phyloP scores from a whole-genome alignment of 1,140 invertebrate genomes.

The Aporrectodea caliginosa region DNA sequence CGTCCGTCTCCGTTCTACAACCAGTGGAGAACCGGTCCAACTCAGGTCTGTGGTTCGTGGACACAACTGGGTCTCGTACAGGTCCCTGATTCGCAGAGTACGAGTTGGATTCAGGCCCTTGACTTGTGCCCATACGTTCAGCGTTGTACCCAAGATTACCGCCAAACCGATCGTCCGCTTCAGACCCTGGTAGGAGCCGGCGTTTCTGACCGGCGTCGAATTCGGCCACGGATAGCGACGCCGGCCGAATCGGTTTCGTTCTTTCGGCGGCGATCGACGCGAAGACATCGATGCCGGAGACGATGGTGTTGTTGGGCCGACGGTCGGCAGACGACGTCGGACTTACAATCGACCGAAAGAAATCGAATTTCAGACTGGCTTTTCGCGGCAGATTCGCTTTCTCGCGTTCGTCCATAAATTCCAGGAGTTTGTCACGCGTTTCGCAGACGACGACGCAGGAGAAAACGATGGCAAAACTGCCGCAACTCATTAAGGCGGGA shows the following conservation, averaged over 20 bases:
- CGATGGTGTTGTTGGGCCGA: not conserved
- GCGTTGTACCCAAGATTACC: not conserved
- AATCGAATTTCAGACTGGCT: not conserved
- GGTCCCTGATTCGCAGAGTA: not conserved
- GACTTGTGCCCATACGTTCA: too few relatives aligned
- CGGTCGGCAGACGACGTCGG: not conserved
- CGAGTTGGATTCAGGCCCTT: too few relatives aligned
- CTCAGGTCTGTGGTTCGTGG: too few relatives aligned
- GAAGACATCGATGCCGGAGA: not conserved
- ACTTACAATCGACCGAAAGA: not conserved
- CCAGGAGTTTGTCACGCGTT: constrained; percentile 17
- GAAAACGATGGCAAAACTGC: constrained; percentile 26
- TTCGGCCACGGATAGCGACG: not conserved
- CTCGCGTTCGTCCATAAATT: constrained; percentile 5
- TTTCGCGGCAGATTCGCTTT: not conserved
- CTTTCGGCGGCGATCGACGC: not conserved
- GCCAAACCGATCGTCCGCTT: not conserved
- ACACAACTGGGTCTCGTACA: not conserved
- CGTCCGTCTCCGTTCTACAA: not conserved
- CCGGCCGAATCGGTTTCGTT: too few relatives aligned
- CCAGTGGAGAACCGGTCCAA: not conserved
- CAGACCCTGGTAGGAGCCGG: not conserved
- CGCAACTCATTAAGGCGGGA: constrained; percentile 20
- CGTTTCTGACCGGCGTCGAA: not conserved
- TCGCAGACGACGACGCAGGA: constrained; percentile 28